Percentiles rank a stretch among this genome's conserved stretches.
Conservation (phyloP, 2,113 vertebrate genomes). For the Bambusicola thoracicus region DNA sequence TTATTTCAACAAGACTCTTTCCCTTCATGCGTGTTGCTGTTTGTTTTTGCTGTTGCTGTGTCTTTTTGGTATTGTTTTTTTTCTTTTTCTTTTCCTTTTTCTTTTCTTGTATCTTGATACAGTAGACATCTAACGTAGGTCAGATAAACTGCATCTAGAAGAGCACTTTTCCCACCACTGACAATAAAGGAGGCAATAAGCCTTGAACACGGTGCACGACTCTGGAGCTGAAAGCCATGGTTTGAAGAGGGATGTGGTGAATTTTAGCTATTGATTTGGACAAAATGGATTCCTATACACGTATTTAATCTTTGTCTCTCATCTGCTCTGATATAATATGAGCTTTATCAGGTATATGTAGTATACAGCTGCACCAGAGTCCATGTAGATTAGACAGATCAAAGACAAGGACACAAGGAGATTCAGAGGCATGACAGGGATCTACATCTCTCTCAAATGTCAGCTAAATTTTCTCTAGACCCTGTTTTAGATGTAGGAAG, state of each 20-base stretch:
- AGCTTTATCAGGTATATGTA: neutral
- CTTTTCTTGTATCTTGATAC: neutral
- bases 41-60: too few species aligned
- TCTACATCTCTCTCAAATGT: neutral
- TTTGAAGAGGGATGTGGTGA: neutral
- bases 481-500: neutral
- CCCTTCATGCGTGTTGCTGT: neutral
- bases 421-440: neutral
- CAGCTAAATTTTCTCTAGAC: neutral
- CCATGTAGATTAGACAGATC: neutral
- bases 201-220: neutral
- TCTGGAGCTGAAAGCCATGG: neutral
- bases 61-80: neutral
- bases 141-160: neutral
- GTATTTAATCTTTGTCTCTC: neutral
- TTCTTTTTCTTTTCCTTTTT: too few species aligned
- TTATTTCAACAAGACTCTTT: neutral
- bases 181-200: neutral
- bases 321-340: neutral
- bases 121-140: neutral
- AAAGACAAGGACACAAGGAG: neutral
- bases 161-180: neutral
- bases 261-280: neutral
- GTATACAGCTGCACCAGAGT: neutral
- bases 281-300: neutral